Evolutionary conservation across 2,888 invertebrate species (phyloP), one percentile per base, ranked within the genome.

Genomic region (Lasius platythorax): DNA sequence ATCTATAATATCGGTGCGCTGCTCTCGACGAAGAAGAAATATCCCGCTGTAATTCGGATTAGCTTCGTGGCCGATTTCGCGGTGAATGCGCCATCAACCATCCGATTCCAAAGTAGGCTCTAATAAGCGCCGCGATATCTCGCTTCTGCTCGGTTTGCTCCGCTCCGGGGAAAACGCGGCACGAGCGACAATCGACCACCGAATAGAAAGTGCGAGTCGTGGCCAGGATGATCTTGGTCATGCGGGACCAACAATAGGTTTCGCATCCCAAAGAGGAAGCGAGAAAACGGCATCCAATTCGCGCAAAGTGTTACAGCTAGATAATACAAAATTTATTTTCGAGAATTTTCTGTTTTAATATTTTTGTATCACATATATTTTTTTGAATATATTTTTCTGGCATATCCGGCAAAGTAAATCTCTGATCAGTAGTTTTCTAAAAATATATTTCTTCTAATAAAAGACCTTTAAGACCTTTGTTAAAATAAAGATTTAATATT

Each of bases 1-100:
- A 79, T 84, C 88, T 86, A 84, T 89, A 91, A 90, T 91, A 90
- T 90, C 85, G 85, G 84, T 83, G 82, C n/a, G n/a, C 23, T 50
- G 23, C 67, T 53, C 67, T 53, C 66, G 75, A 37, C 66, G 75
- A 33, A n/a, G 64, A 12, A 50, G 66, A 23, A 76, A 67, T 67
- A 67, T 53, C 33, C 75, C 66, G 33, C 46, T 76, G 87, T 61
- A 75, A 85, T 82, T 87, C 82, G 82, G 83, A 75, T 84, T 82
- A 84, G 46, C 75, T 85, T 79, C 79, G 83, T 70, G 70, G 79
- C 63, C 61, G 83, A 76, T 85, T 76, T 74, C 75, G 78, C 82
- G 85, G 79, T 61, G 72, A 83, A 61, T 64, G 72, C 68, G 40
- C 76, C 76, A 76, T 76, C 82, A 67, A 67, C 82, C 72, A 66